These are phyloP conservation scores for Athalia cordata DNA, from an alignment of 2,888 invertebrate species.

Conservation along the genomic window DNA sequence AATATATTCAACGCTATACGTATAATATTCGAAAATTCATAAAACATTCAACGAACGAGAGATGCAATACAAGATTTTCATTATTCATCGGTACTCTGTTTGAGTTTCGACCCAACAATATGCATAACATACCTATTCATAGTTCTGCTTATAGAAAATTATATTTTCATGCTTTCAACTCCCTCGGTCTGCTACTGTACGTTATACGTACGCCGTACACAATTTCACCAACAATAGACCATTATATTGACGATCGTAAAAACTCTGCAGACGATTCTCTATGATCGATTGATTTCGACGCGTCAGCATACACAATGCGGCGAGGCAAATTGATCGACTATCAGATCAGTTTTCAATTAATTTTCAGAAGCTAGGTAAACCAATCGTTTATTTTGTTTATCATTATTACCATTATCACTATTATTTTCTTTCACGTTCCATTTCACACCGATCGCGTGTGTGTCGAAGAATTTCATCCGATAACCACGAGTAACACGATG, in stretches of 20 bases:
- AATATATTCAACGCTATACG: too few relatives aligned
- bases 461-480: background rate
- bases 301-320: background rate
- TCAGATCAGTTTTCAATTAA: conserved; percentile 28
- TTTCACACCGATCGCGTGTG: background rate
- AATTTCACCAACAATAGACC: background rate
- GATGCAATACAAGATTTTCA: too few relatives aligned
- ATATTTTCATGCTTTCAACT: too few relatives aligned
- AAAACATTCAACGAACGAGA: too few relatives aligned
- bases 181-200: too few relatives aligned
- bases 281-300: conserved; percentile 27
- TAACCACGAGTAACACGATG: too few relatives aligned
- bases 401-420: background rate
- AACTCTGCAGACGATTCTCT: background rate
- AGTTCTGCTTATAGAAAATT: too few relatives aligned
- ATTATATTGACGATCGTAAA: background rate
- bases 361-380: background rate
- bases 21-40: too few relatives aligned
- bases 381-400: background rate
- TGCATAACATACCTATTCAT: too few relatives aligned
- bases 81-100: too few relatives aligned
- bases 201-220: too few relatives aligned
- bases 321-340: conserved; percentile 27
- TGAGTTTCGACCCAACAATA: too few relatives aligned
- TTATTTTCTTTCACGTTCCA: background rate